Evolutionary conservation across 2,113 vertebrate species (phyloP).

Genomic region (Takifugu flavidus): DNA sequence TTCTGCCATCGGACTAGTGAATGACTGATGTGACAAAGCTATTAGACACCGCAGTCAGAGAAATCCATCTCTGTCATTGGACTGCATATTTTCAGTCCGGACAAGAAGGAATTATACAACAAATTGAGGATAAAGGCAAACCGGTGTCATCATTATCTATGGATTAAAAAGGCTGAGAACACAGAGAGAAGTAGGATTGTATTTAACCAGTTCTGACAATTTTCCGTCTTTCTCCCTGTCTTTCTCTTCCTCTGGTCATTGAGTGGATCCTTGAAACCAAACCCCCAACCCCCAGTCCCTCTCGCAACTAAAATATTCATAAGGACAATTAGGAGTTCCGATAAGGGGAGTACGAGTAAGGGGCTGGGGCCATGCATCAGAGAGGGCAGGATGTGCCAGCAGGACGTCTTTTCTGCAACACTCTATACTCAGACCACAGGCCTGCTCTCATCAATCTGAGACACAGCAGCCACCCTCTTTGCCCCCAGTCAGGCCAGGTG

Average conservation of each 20-base stretch:
- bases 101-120: slow-evolving; percentile 68
- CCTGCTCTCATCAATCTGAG: slow-evolving; percentile 76
- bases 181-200: slow-evolving; percentile 20
- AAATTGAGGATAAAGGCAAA: slow-evolving; percentile 73
- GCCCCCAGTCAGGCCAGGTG: slow-evolving; percentile 66
- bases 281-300: slow-evolving; percentile 71
- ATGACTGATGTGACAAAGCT: slow-evolving; percentile 68
- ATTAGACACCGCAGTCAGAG: slow-evolving; percentile 59
- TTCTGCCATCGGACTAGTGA: slow-evolving; percentile 61
- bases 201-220: slow-evolving; percentile 14
- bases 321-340: slow-evolving; percentile 81
- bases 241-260: slow-evolving; percentile 52
- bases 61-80: slow-evolving; percentile 65
- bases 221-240: slow-evolving; percentile 14
- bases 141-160: slow-evolving; percentile 66
- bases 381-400: slow-evolving; percentile 75
- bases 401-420: slow-evolving; percentile 66
- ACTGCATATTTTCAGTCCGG: slow-evolving; percentile 63
- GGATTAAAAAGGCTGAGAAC: slow-evolving; percentile 47
- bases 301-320: slow-evolving; percentile 81
- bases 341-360: slow-evolving; percentile 68
- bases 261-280: slow-evolving; percentile 75
- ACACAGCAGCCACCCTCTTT: slow-evolving; percentile 64
- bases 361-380: slow-evolving; percentile 43
- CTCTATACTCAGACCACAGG: slow-evolving; percentile 65